Evolutionary conservation across 2,797 vertebrate species (phyloP), one percentile per base, ranked within the genome.

Genomic region (Chaunax sp.): DNA sequence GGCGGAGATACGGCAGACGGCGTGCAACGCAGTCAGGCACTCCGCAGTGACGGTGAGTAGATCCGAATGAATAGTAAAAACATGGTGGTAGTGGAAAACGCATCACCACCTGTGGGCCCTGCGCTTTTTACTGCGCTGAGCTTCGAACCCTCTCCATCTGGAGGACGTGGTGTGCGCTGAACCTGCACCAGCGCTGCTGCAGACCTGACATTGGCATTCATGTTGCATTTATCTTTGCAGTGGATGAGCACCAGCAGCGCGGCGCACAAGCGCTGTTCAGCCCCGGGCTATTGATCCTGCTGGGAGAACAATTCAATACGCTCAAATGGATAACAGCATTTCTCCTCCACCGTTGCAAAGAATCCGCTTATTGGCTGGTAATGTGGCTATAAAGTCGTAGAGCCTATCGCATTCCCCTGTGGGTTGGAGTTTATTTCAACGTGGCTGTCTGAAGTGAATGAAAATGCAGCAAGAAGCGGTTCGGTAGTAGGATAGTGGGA

Each of bases 1-100:
- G 45, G 95, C 95, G 28, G 96, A 97, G 93, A 95, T 96, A 30
- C 91, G 96, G 57, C 95, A 95, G 85, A 96, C 94, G 60, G 95
- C 95, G 25, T 95, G 93, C 72, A 92, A 91, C 73, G 94, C 94
- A 1, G 93, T 95, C 70, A 75, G 92, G 73, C 89, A 85, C 45
- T 88, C 89, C 53, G 82, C 88, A 72, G 88, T 83, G 71, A 82
- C 88, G 87, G 94, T 95, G 90, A 94, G 91, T 87, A 40, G 46
- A 77, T n/a, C 53, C 47, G 44, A 4, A 19, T 66, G 51, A 55
- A 71, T 50, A 14, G 49, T 57, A 16, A 64, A 78, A 75, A 83
- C 53, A 80, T 77, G 78, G 63, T 54, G 69, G 72, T 56, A 30
- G 75, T 45, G 38, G 25, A 25, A 41, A 58, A 60, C 20, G 69